Evolutionary conservation across 2,113 vertebrate genomes (phyloP), one percentile per base, ranked within the genome.

Genomic region (Cinclus mexicanus): DNA sequence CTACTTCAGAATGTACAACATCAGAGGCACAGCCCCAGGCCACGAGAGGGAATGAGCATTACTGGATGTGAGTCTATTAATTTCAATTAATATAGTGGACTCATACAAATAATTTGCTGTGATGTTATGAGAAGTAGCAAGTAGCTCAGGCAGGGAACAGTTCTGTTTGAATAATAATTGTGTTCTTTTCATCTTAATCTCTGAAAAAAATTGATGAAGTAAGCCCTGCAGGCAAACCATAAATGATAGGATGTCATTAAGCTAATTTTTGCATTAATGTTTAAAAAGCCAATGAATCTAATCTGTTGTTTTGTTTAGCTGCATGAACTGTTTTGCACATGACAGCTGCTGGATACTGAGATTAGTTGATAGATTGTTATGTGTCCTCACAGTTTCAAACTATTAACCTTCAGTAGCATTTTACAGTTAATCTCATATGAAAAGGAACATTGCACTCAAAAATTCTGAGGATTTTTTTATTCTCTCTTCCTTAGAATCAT

Each of bases 261-360:
- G 74, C 33, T 92, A 85, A 95, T 23, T 41, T 71, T 75, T 47
- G 37, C 60, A 72, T 81, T 89, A 83, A 83, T 71, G 20, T 83
- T 90, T 71, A 50, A 96, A 87, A 18, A 93, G 23, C 21, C 31
- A 57, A 42, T 53, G 37, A 84, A 80, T 78, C 64, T 83, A 87
- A 80, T 78, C 64, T 83, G 63, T 65, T 90, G 26, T 90, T 95
- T 82, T 87, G 67, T 83, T 96, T 92, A 91, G 19, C 49, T 81
- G 10, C 37, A 35, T 81, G 71, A 88, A 47, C 64, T 63, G 26
- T 22, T 92, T 72, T 88, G 83, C 61, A 79, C 26, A 72, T 49
- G 56, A 59, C 56, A 96, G 79, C 60, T 91, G 82, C 31, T 82
- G 60, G 60, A 72, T 78, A 56, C 33, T 41, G 72, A 89, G 52